These are phyloP conservation scores for Stratiolaelaps scimitus DNA, from an alignment of 1,140 invertebrate species.

Conservation along the genomic window DNA sequence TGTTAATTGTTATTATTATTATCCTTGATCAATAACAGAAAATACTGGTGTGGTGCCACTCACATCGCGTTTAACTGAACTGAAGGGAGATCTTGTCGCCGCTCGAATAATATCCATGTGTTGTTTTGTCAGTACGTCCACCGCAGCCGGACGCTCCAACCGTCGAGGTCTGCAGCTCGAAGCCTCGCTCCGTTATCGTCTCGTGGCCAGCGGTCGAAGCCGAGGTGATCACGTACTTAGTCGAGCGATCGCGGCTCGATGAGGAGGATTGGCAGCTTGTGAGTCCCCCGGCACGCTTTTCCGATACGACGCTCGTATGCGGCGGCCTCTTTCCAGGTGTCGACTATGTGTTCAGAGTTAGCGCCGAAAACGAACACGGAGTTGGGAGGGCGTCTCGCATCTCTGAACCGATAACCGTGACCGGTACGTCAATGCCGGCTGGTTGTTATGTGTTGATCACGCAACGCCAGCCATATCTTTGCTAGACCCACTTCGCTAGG, in stretches of 20 bases:
- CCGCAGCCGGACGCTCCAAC: conserved; percentile 11
- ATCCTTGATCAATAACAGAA: too few relatives aligned
- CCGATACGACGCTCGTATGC: not conserved
- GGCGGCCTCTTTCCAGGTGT: conserved; percentile 70
- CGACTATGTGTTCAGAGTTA: conserved; percentile 86
- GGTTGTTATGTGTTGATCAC: too few relatives aligned
- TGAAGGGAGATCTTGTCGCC: too few relatives aligned
- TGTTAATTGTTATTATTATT: too few relatives aligned
- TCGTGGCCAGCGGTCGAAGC: conserved; percentile 17
- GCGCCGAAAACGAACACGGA: conserved; percentile 87
- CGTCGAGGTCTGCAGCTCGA: not conserved
- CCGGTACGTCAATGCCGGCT: not conserved
- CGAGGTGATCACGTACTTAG: not conserved
- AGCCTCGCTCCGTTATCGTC: not conserved
- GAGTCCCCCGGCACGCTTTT: not conserved
- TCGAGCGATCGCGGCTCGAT: conserved; percentile 15
- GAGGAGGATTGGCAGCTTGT: conserved; percentile 25
- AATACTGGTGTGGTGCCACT: too few relatives aligned
- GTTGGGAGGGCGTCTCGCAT: conserved; percentile 42
- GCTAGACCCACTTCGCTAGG: too few relatives aligned
- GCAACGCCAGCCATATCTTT: too few relatives aligned
- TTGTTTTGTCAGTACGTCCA: not conserved
- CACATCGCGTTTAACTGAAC: too few relatives aligned
- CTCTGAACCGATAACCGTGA: conserved; percentile 32
- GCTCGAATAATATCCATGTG: too few relatives aligned